Evolutionary conservation across 2,113 vertebrate genomes (phyloP).

Genomic region (Protobothrops flavoviridis): DNA sequence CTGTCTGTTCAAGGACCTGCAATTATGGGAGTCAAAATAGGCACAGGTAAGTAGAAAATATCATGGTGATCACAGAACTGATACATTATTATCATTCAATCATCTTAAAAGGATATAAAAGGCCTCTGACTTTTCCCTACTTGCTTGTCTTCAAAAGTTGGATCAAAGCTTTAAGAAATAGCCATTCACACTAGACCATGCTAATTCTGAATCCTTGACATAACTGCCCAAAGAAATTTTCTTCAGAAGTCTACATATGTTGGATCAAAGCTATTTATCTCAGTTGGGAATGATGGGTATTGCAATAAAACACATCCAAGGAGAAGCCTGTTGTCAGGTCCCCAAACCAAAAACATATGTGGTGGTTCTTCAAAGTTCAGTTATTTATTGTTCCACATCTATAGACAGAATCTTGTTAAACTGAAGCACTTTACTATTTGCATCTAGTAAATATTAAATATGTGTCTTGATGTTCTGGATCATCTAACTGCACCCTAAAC

Average conservation of each 20-base stretch:
- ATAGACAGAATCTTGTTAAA: background rate
- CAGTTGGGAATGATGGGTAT: background rate
- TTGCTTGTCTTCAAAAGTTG: background rate
- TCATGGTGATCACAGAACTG: background rate
- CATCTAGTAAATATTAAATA: background rate
- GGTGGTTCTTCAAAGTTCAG: background rate
- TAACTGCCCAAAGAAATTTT: slow-evolving; percentile 5
- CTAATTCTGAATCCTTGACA: slow-evolving; percentile 17
- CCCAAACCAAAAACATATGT: background rate
- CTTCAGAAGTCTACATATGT: background rate
- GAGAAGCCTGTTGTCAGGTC: background rate
- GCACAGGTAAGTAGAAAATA: slow-evolving; percentile 67
- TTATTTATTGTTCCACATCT: background rate
- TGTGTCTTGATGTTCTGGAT: background rate
- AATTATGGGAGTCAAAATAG: slow-evolving; percentile 81
- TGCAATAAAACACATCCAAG: background rate
- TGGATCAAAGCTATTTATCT: background rate
- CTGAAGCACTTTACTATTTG: background rate
- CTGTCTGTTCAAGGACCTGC: slow-evolving; percentile 83
- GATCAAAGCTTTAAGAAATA: background rate
- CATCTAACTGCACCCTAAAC: background rate
- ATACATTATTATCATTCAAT: background rate
- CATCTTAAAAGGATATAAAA: background rate
- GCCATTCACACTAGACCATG: slow-evolving; percentile 12
- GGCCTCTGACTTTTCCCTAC: background rate